These are phyloP conservation scores for Sitophilus oryzae DNA, from an alignment of 1,140 invertebrate species.

Conservation along the genomic window DNA sequence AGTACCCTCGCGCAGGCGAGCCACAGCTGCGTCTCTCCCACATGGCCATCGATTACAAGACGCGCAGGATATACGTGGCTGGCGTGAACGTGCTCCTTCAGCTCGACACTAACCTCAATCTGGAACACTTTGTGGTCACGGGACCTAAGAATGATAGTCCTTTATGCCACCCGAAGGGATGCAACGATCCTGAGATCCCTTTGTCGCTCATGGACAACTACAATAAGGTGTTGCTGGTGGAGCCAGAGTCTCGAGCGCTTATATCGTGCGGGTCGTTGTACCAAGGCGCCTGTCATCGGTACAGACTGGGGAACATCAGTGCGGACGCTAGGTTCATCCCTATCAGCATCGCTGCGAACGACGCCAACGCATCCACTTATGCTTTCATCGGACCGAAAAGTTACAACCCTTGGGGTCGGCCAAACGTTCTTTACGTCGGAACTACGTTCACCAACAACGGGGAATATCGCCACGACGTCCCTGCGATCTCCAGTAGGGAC, in stretches of 20 bases:
- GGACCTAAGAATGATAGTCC: slow-evolving; percentile 80
- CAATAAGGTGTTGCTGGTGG: slow-evolving; percentile 88
- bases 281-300: slow-evolving; percentile 84
- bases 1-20: slow-evolving; percentile 45
- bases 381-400: slow-evolving; percentile 91
- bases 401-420: slow-evolving; percentile 66
- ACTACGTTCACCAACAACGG: slow-evolving; percentile 91
- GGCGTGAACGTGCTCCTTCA: slow-evolving; percentile 81
- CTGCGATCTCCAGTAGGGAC: slow-evolving; percentile 82
- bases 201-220: slow-evolving; percentile 72
- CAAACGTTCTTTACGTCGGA: slow-evolving; percentile 87
- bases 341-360: slow-evolving; percentile 82
- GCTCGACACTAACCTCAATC: slow-evolving; percentile 64
- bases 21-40: slow-evolving; percentile 51
- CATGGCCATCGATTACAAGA: slow-evolving; percentile 55
- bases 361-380: slow-evolving; percentile 83
- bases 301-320: slow-evolving; percentile 76
- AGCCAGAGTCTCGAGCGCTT: slow-evolving; percentile 70
- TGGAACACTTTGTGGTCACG: slow-evolving; percentile 60
- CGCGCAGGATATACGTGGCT: slow-evolving; percentile 61
- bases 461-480: slow-evolving; percentile 88
- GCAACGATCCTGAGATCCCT: slow-evolving; percentile 58
- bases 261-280: slow-evolving; percentile 83
- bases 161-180: slow-evolving; percentile 80
- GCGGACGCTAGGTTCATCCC: slow-evolving; percentile 67